phyloP scores from a whole-genome alignment of 2,888 invertebrate species.

The Pammene aurita region DNA sequence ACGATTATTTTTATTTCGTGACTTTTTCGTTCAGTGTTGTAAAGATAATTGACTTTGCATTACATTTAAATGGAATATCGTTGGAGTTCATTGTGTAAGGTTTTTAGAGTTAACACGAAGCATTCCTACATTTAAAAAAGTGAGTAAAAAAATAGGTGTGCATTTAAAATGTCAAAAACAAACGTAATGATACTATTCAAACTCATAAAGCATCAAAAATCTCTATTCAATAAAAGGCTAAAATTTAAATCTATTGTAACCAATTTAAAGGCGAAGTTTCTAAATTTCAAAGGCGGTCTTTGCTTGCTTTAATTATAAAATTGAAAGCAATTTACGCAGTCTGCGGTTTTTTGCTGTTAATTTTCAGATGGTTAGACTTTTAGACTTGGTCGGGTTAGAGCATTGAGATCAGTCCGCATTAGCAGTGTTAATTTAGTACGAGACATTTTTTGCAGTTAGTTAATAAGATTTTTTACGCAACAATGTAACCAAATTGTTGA shows the following conservation, averaged over 20 bases:
- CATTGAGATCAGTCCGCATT: conserved; percentile 20
- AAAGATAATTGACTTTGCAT: background rate
- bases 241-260: conserved; percentile 13
- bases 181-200: background rate
- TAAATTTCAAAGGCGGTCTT: conserved; percentile 29
- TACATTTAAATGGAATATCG: background rate
- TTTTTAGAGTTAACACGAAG: background rate
- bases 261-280: conserved; percentile 13
- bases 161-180: background rate
- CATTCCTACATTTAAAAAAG: too few relatives aligned
- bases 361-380: conserved; percentile 31
- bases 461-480: too few relatives aligned
- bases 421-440: conserved; percentile 24
- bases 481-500: too few relatives aligned
- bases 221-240: conserved; percentile 17
- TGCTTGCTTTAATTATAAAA: conserved; percentile 36
- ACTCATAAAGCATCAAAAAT: background rate
- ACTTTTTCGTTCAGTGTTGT: background rate
- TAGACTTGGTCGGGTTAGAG: conserved; percentile 10
- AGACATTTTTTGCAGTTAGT: background rate
- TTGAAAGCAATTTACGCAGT: conserved; percentile 33
- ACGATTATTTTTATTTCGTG: conserved; percentile 44
- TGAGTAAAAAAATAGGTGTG: background rate
- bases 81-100: background rate
- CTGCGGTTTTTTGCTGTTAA: conserved; percentile 38